Evolutionary conservation across 2,888 invertebrate genomes (phyloP).

Genomic region (Anthophora plumipes): DNA sequence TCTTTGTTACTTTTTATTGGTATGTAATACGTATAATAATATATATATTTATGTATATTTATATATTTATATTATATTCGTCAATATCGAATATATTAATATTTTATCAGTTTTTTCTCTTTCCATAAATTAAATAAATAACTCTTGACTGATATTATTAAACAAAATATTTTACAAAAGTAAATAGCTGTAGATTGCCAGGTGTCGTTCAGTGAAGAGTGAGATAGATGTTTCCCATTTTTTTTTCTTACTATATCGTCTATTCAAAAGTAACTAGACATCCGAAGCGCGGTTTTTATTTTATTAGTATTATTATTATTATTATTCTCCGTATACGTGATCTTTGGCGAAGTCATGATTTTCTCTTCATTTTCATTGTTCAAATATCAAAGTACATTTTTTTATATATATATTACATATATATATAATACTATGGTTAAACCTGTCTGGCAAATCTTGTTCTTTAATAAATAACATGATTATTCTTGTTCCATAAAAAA

Average conservation of each 20-base stretch:
- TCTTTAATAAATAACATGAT: neutral
- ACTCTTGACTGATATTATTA: slow-evolving; percentile 78
- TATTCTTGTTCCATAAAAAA: slow-evolving; percentile 2
- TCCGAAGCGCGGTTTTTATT: slow-evolving; percentile 62
- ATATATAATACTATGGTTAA: slow-evolving; percentile 11
- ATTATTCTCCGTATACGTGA: slow-evolving; percentile 60
- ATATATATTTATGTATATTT: too few relatives aligned
- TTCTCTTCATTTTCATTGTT: slow-evolving; percentile 47
- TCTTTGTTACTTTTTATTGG: slow-evolving; percentile 79
- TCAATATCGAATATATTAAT: slow-evolving; percentile 82
- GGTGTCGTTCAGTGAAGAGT: slow-evolving; percentile 71
- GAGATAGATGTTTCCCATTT: slow-evolving; percentile 63
- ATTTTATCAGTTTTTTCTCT: slow-evolving; percentile 76
- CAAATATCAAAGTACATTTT: slow-evolving; percentile 31
- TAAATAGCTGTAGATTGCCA: slow-evolving; percentile 76
- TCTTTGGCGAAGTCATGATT: slow-evolving; percentile 69
- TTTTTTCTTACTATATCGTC: slow-evolving; percentile 60
- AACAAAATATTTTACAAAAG: slow-evolving; percentile 83
- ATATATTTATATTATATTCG: slow-evolving; percentile 74
- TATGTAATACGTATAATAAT: slow-evolving; percentile 78
- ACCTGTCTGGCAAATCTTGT: slow-evolving; percentile 31
- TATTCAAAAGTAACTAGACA: slow-evolving; percentile 76
- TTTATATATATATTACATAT: slow-evolving; percentile 9
- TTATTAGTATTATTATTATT: too few relatives aligned
- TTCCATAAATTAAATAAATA: slow-evolving; percentile 84